A percentile compares a stretch with the other conserved stretches of the same genome.
Evolutionary conservation across 1,140 invertebrate genomes (phyloP).

Genomic region (Drosophila orosa): DNA sequence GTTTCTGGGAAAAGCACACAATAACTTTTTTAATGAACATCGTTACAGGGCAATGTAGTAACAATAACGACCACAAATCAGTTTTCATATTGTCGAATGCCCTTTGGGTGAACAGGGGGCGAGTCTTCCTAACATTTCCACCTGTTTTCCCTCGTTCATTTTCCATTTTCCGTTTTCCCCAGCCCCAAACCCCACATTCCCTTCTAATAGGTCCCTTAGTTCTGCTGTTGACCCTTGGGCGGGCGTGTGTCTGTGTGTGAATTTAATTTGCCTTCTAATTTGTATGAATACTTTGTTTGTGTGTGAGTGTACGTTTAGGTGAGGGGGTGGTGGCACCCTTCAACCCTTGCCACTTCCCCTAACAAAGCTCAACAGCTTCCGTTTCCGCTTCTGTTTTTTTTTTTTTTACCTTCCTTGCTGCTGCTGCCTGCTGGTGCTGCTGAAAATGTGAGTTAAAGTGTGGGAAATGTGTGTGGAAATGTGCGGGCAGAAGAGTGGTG

Average conservation of each 20-base stretch:
- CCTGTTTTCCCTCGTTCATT: conserved; percentile 19
- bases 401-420: conserved; percentile 3
- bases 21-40: conserved; percentile 58
- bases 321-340: conserved; percentile 7
- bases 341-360: conserved; percentile 36
- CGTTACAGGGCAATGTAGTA: conserved; percentile 27
- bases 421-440: conserved; percentile 1
- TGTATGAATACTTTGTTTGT: conserved; percentile 63
- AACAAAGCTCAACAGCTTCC: conserved; percentile 74
- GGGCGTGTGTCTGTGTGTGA: conserved; percentile 26
- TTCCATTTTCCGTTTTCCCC: conserved; percentile 25
- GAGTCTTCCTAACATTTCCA: conserved; percentile 1
- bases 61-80: conserved; percentile 52
- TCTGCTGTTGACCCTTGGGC: conserved; percentile 51
- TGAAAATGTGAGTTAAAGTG: not conserved
- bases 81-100: conserved; percentile 47
- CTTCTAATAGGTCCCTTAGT: conserved; percentile 28
- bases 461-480: conserved; percentile 1
- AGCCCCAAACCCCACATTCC: not conserved
- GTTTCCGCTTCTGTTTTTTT: conserved; percentile 58
- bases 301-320: conserved; percentile 2
- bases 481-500: not conserved
- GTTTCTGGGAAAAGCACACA: conserved; percentile 25
- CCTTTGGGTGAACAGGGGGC: conserved; percentile 5
- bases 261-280: conserved; percentile 74